Percentiles rank a stretch among this genome's conserved stretches.
These are phyloP conservation scores for Crematogaster levior DNA, from an alignment of 2,888 invertebrate genomes.

Conservation along the genomic window DNA sequence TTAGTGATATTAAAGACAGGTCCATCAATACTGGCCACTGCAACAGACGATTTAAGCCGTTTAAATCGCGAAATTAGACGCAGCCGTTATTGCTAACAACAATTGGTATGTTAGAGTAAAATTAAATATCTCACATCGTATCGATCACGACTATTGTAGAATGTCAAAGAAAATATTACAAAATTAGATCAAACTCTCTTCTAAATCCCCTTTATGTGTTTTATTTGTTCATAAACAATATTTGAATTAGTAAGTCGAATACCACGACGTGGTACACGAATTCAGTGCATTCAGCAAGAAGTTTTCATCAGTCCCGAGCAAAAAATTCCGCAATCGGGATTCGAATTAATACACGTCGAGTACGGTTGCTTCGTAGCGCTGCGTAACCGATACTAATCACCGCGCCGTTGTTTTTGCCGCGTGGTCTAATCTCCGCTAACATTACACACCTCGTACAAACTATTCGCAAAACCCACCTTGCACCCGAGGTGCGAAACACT, in stretches of 20 bases:
- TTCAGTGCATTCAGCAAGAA: conserved; percentile 21
- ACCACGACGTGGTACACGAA: neutral
- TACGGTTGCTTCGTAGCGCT: conserved; percentile 48
- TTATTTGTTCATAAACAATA: neutral
- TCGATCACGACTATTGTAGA: neutral
- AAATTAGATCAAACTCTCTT: neutral
- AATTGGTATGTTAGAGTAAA: neutral
- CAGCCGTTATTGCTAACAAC: neutral
- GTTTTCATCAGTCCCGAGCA: conserved; percentile 41
- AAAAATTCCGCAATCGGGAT: conserved; percentile 57
- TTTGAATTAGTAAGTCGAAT: neutral
- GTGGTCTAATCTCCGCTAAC: conserved; percentile 68
- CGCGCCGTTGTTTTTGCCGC: conserved; percentile 58
- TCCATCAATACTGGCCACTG: conserved; percentile 89
- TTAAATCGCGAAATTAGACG: neutral
- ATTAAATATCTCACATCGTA: neutral
- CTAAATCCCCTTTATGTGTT: neutral
- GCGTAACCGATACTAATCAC: conserved; percentile 62
- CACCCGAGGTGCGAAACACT: conserved; percentile 57
- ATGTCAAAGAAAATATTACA: neutral
- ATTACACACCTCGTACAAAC: conserved; percentile 48
- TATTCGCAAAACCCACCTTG: conserved; percentile 47
- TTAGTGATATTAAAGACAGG: conserved; percentile 89
- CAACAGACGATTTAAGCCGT: conserved; percentile 66
- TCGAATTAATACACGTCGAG: conserved; percentile 68